Percentiles rank a stretch among this genome's conserved stretches.
These are phyloP conservation scores for Oreochromis grahami DNA, from an alignment of 2,797 vertebrate species.

Conservation along the genomic window DNA sequence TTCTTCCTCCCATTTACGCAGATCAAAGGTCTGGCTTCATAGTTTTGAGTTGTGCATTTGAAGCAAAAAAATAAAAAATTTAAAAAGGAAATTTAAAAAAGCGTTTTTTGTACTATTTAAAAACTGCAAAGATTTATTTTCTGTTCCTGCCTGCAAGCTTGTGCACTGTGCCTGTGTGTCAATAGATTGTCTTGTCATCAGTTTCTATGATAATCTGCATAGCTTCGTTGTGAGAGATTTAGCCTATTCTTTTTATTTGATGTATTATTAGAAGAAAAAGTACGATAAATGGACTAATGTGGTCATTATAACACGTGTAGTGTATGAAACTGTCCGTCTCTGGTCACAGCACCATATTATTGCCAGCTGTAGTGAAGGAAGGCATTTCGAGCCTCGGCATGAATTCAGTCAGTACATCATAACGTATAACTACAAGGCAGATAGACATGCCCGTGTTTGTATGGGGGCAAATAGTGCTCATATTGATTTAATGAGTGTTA, in stretches of 20 bases:
- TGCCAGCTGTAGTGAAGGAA: constrained; percentile 59
- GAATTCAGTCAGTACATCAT: constrained; percentile 65
- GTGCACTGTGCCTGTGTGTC: constrained; percentile 96
- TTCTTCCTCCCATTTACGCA: constrained; percentile 30
- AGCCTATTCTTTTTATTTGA: constrained; percentile 70
- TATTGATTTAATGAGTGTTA: constrained; percentile 50
- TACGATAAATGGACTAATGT: constrained; percentile 70
- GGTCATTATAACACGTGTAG: constrained; percentile 70
- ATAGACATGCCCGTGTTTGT: constrained; percentile 53
- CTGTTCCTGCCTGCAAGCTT: constrained; percentile 93
- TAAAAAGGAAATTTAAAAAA: background rate
- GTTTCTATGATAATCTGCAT: constrained; percentile 87
- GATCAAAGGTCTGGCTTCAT: constrained; percentile 39
- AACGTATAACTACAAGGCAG: constrained; percentile 55
- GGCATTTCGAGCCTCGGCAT: constrained; percentile 67
- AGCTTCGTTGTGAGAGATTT: constrained; percentile 91
- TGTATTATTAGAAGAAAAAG: constrained; percentile 70
- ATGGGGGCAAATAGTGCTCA: constrained; percentile 34
- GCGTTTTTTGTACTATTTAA: constrained; percentile 64
- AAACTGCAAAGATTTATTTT: constrained; percentile 48
- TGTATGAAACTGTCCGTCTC: constrained; percentile 67
- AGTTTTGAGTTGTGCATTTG: constrained; percentile 41
- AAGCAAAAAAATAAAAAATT: background rate
- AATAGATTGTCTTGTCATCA: constrained; percentile 90
- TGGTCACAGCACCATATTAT: constrained; percentile 65